These are phyloP conservation scores for Seira sanloemensis DNA, from an alignment of 2,888 invertebrate genomes.

Conservation along the genomic window DNA sequence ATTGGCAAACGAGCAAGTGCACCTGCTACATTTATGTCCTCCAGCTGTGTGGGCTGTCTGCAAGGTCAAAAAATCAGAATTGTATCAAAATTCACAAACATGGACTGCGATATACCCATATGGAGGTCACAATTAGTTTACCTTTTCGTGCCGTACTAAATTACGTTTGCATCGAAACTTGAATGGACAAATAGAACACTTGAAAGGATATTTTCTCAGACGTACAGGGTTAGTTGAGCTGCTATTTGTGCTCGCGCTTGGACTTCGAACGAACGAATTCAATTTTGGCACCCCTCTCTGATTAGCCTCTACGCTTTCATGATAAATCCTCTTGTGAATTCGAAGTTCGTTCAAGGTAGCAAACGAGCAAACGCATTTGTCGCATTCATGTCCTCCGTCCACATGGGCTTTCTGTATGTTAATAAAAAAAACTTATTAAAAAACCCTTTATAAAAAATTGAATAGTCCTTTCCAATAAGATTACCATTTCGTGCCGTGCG, in stretches of 20 bases:
- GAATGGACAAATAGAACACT: not conserved
- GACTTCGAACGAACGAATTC: too few species aligned
- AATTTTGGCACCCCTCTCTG: too few species aligned
- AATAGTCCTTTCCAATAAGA: not conserved
- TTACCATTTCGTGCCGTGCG: not conserved
- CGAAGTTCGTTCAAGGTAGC: not conserved
- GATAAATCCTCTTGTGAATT: not conserved
- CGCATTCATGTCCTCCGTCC: not conserved
- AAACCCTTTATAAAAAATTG: not conserved
- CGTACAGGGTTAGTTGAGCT: too few species aligned
- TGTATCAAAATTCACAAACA: too few species aligned
- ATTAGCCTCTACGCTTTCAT: too few species aligned
- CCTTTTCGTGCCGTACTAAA: too few species aligned
- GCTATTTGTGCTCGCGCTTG: too few species aligned
- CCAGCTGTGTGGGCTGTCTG: not conserved
- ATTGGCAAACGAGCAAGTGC: slow-evolving; percentile 16
- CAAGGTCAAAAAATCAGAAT: not conserved
- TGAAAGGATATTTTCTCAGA: not conserved
- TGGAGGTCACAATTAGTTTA: too few species aligned
- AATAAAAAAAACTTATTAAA: not conserved
- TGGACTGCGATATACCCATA: too few species aligned
- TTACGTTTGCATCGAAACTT: too few species aligned
- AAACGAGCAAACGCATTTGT: not conserved
- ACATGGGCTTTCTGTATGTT: not conserved
- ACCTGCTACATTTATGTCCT: not conserved